phyloP scores from a whole-genome alignment of 2,113 vertebrate genomes.

The Bufo gargarizans region DNA sequence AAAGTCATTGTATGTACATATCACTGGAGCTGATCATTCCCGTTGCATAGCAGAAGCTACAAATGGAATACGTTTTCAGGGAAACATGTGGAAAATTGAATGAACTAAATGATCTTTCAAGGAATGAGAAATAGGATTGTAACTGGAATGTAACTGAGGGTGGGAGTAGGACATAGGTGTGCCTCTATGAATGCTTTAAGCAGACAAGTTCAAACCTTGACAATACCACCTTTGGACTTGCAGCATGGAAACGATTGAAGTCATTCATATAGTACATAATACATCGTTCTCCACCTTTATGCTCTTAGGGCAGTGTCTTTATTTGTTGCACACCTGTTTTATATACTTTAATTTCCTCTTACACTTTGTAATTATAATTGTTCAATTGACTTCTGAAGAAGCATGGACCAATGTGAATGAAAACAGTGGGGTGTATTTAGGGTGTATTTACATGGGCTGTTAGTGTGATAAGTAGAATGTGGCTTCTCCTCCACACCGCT shows the following conservation, averaged over 20 bases:
- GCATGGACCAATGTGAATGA: not conserved
- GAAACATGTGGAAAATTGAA: not conserved
- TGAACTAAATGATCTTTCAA: not conserved
- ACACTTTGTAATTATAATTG: not conserved
- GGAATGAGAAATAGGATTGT: not conserved
- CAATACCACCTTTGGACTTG: not conserved
- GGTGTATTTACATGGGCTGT: not conserved
- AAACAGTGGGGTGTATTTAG: not conserved
- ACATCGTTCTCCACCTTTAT: not conserved
- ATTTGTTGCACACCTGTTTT: not conserved
- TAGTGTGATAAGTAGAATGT: not conserved
- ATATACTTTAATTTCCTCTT: not conserved
- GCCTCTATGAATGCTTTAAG: not conserved
- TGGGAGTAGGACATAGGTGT: not conserved
- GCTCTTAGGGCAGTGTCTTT: not conserved
- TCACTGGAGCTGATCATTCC: too few species aligned
- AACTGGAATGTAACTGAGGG: not conserved
- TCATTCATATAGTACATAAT: not conserved
- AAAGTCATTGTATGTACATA: too few species aligned
- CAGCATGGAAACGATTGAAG: not conserved
- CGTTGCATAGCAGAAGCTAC: not conserved
- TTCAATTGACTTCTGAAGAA: not conserved
- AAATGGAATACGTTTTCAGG: not conserved
- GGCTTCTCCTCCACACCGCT: too few species aligned
- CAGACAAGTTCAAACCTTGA: slow-evolving; percentile 1